Base-by-base conservation (phyloP, 2,797 vertebrate genomes). In the Acrossocheilus fasciatus region DNA sequence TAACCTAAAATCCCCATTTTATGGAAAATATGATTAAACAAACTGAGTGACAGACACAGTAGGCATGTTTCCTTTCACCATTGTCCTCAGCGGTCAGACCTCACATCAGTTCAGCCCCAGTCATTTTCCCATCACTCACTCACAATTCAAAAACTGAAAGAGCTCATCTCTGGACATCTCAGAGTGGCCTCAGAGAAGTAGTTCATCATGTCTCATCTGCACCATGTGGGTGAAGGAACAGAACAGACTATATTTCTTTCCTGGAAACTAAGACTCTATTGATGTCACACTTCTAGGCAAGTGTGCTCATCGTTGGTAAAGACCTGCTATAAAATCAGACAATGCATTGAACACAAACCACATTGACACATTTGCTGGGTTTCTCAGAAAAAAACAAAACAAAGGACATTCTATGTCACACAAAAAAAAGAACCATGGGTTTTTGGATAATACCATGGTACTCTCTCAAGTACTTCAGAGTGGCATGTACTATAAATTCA, bases 141-240 rank as follows among this genome's bases (percentile, higher is more conserved):
- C 47, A 78, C 39, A 83, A 57, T 83, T 85, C 9, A 54, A 78
- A 80, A 82, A 47, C 26, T 59, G 39, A 23, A 36, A 82, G 70
- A 74, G 34, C 54, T 54, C 87, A 52, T 84, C 80, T 82, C 50
- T 83, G 76, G 83, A 87, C 87, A 84, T 77, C 80, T 83, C 87
- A 70, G 75, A 75, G 73, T 84, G 78, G 87, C 85, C 85, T 77
- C 81, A 87, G 66, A 86, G 70, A 77, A 87, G 52, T 47, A 84
- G 79, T 85, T 78, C 36, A 89, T 88, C 73, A 74, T 86, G 87
- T 89, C 43, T 89, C 78, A 87, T 87, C 84, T 86, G 57, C 52
- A 59, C 36, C 70, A 70, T 87, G 88, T 88, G 88, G 85, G 87
- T 89, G 85, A 90, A 85, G 75, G 80, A 85, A 89, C 83, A 89